Evolutionary conservation across 1,140 invertebrate genomes (phyloP).

Genomic region (Drosophila ficusphila): DNA sequence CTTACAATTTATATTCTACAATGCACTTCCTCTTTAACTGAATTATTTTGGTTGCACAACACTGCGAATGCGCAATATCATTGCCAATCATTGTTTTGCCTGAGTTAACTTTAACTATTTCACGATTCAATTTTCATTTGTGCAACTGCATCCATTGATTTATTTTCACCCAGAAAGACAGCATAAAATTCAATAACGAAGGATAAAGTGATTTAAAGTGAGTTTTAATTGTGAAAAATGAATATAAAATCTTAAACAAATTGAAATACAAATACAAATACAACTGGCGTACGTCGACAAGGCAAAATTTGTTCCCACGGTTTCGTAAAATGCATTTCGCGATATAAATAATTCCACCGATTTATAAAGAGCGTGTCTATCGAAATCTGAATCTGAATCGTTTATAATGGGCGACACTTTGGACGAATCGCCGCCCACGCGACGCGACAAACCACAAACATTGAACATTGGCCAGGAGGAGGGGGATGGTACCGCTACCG

Average conservation of each 20-base stretch:
- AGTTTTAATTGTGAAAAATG: constrained; percentile 38
- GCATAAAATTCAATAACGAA: constrained; percentile 25
- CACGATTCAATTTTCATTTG: constrained; percentile 35
- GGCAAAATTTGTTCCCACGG: constrained; percentile 30
- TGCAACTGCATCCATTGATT: constrained; percentile 47
- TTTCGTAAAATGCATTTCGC: constrained; percentile 35
- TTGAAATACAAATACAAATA: constrained; percentile 32
- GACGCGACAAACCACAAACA: constrained; percentile 73
- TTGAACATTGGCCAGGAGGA: constrained; percentile 62
- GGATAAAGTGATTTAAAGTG: constrained; percentile 47
- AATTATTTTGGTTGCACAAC: constrained; percentile 3
- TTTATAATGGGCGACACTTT: constrained; percentile 64
- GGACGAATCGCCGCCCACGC: constrained; percentile 63
- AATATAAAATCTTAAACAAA: neutral
- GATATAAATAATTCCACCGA: constrained; percentile 17
- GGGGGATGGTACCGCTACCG: constrained; percentile 30
- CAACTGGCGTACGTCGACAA: constrained; percentile 18
- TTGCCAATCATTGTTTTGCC: constrained; percentile 16
- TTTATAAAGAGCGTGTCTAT: constrained; percentile 10
- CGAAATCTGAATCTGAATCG: constrained; percentile 13
- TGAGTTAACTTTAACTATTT: constrained; percentile 12
- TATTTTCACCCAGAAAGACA: constrained; percentile 53
- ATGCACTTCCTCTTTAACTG: constrained; percentile 10
- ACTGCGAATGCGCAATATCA: constrained; percentile 55
- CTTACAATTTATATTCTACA: neutral